These are phyloP conservation scores for Drosophila tani DNA, from an alignment of 1,140 invertebrate species.

Conservation along the genomic window DNA sequence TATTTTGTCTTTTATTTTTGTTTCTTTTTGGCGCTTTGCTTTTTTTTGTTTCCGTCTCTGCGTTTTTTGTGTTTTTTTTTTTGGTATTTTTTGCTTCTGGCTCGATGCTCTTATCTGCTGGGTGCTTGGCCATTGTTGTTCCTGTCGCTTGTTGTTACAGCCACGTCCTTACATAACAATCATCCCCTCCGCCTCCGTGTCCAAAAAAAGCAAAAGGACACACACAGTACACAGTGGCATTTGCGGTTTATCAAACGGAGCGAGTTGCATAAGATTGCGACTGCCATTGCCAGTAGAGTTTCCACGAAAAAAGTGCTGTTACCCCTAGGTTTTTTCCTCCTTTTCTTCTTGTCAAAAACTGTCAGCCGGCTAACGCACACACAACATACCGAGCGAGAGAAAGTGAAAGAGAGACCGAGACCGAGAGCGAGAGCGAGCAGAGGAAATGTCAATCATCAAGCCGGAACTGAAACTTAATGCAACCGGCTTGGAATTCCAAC, in stretches of 20 bases:
- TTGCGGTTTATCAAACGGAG: conserved; percentile 53
- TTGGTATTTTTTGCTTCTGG: not conserved
- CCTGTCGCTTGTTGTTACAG: conserved; percentile 42
- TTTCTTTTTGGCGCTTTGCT: not conserved
- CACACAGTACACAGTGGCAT: conserved; percentile 26
- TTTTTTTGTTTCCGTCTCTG: not conserved
- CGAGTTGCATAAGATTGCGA: conserved; percentile 51
- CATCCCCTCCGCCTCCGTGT: not conserved
- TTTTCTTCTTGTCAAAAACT: conserved; percentile 39
- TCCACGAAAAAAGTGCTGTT: conserved; percentile 22
- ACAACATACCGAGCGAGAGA: not conserved
- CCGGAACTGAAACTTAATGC: conserved; percentile 72
- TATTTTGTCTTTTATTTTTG: conserved; percentile 3
- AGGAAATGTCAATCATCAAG: conserved; percentile 80
- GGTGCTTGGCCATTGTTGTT: conserved; percentile 38
- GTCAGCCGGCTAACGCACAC: conserved; percentile 36
- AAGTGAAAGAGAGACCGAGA: not conserved
- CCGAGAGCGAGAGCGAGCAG: not conserved
- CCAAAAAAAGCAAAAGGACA: not conserved
- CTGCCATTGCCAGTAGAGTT: conserved; percentile 25
- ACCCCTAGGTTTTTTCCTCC: conserved; percentile 13
- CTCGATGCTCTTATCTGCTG: conserved; percentile 41
- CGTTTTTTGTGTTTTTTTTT: not conserved
- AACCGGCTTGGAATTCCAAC: conserved; percentile 61
- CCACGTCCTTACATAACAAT: conserved; percentile 41